Evolutionary conservation across 2,888 invertebrate species (phyloP).

Genomic region (Drosophila quinaria): DNA sequence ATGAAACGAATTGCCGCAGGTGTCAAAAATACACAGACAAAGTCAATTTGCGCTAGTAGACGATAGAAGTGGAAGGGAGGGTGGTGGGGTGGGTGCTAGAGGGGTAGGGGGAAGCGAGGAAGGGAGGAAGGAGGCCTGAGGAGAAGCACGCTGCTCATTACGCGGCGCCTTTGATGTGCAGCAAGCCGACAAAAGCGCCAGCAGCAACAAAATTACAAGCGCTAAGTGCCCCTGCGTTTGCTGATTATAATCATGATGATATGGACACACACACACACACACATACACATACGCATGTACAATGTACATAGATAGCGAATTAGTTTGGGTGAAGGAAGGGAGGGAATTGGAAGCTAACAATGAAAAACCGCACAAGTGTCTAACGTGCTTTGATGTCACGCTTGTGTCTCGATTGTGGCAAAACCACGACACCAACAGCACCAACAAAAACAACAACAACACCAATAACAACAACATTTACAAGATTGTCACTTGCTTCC

Average conservation of each 20-base stretch:
- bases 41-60: conserved; percentile 74
- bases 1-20: conserved; percentile 76
- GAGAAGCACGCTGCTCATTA: conserved; percentile 67
- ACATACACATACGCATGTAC: conserved; percentile 24
- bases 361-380: conserved; percentile 56
- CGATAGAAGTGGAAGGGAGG: conserved; percentile 11
- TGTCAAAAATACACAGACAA: conserved; percentile 81
- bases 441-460: conserved; percentile 5
- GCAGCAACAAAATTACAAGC: conserved; percentile 72
- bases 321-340: not conserved
- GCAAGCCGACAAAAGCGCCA: conserved; percentile 79
- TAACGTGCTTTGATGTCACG: conserved; percentile 46
- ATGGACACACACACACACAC: conserved; percentile 47
- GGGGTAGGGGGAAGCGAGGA: conserved; percentile 1
- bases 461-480: conserved; percentile 15
- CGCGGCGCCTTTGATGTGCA: conserved; percentile 79
- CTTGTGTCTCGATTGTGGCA: conserved; percentile 17
- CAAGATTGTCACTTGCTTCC: conserved; percentile 1
- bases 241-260: conserved; percentile 79
- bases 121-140: conserved; percentile 25
- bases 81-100: not conserved
- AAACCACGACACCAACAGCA: conserved; percentile 14
- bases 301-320: conserved; percentile 5
- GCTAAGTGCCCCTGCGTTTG: conserved; percentile 72
- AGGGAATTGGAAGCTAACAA: conserved; percentile 42